phyloP scores from a whole-genome alignment of 1,140 invertebrate species.

The Colletes gigas region DNA sequence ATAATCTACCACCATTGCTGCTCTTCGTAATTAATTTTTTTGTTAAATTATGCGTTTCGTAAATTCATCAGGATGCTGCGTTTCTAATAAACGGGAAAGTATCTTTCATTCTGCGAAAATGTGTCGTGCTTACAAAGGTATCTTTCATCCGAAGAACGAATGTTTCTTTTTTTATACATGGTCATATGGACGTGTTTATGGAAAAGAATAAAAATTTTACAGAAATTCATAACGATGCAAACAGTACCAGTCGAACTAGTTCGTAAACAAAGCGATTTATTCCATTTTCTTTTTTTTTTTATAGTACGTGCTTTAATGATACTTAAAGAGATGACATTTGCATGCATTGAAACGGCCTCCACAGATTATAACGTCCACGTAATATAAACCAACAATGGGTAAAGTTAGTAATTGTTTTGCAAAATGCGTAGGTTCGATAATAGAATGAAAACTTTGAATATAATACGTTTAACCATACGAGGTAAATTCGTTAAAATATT shows the following conservation, averaged over 20 bases:
- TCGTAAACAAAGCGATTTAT: not conserved
- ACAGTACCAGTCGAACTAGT: not conserved
- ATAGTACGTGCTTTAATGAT: not conserved
- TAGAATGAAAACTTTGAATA: too few relatives aligned
- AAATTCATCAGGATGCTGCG: not conserved
- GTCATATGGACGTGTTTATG: too few relatives aligned
- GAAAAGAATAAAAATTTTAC: not conserved
- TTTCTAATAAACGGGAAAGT: not conserved
- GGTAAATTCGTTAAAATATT: too few relatives aligned
- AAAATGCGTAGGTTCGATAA: too few relatives aligned
- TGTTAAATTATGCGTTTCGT: too few relatives aligned
- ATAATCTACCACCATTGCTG: not conserved
- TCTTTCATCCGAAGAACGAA: not conserved
- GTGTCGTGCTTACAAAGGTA: too few relatives aligned
- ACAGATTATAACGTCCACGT: too few relatives aligned
- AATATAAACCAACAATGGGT: too few relatives aligned
- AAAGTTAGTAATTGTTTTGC: too few relatives aligned
- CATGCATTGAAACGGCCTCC: not conserved
- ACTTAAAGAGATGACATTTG: not conserved
- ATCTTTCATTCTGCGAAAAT: not conserved
- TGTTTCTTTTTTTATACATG: not conserved
- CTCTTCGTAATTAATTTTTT: not conserved
- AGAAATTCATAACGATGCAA: conserved; percentile 1
- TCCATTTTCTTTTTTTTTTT: not conserved
- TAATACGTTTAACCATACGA: too few relatives aligned